Base-by-base conservation (phyloP, 2,797 vertebrate species). In the Gastrophryne carolinensis region DNA sequence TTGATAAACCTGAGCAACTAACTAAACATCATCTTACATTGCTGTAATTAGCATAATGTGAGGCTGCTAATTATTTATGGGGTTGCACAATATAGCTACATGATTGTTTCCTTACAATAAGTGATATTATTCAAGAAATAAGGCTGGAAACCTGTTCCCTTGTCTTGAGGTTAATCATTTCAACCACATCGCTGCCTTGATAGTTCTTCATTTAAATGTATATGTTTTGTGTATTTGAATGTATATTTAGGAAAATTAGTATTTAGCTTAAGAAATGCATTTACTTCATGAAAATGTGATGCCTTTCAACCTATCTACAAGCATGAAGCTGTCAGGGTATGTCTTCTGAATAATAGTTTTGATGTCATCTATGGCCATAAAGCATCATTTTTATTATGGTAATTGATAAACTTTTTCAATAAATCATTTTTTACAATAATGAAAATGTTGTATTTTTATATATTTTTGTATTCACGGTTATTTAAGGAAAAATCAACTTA, bases 371-470 rank as follows among this genome's bases (percentile, higher is more conserved):
- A 19, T 10, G 2, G 39, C 8, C 26, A 24, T 29, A 26, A 56
- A 68, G 15, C 23, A 39, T 27, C 2, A 8, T 19, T 54, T 30
- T 54, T 56, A 17, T 68, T 35, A 26, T 67, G 29, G 3, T 24
- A 47, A 44, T 17, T 67, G 29, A 5, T 24, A 47, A 44, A 9
- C 34, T 34, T 66, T 54, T 68, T 29, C n/a, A 68, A 68, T 68
- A 68, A 56, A 56, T 54, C 1, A 39, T 34, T 60, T 52, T 68
- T 68, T 68, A 56, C 34, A 56, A 29, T 41, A 68, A 17, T 11
- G 10, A 11, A 68, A 26, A 11, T 27, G 15, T n/a, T 47, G 7
- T 47, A 19, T 47, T 2, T 47, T 3, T 19, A 17, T 47, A 47
- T 47, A 19, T n/a, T n/a, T n/a, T n/a, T n/a, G n/a, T n/a, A n/a